phyloP scores from a whole-genome alignment of 2,888 invertebrate species.

The Scelioninae gen. 1 region DNA sequence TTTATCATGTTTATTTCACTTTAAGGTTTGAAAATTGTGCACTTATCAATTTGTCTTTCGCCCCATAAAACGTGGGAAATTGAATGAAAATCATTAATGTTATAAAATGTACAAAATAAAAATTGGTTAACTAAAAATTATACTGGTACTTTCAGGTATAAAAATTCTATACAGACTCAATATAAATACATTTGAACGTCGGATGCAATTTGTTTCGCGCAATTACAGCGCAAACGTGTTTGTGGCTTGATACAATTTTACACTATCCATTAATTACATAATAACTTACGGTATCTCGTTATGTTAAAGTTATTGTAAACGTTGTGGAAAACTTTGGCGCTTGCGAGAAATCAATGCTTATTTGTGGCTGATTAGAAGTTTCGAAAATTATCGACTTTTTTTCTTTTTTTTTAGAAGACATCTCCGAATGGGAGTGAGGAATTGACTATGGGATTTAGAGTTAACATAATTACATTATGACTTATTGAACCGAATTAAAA shows the following conservation, averaged over 20 bases:
- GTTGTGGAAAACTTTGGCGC: slow-evolving; percentile 44
- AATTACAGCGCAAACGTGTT: slow-evolving; percentile 13
- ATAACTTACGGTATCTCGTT: slow-evolving; percentile 13
- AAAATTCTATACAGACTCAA: slow-evolving; percentile 55
- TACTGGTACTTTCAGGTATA: slow-evolving; percentile 51
- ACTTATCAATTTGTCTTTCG: background rate
- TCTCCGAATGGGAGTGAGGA: no score
- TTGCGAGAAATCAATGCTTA: slow-evolving; percentile 18
- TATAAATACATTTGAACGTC: slow-evolving; percentile 49
- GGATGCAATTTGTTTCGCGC: slow-evolving; percentile 17
- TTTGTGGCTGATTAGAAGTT: background rate
- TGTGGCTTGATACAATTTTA: slow-evolving; percentile 11
- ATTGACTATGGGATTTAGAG: no score
- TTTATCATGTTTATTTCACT: background rate
- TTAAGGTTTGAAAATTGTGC: background rate
- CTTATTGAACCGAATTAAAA: no score
- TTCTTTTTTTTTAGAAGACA: no score
- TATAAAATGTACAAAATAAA: slow-evolving; percentile 51
- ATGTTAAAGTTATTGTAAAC: slow-evolving; percentile 14
- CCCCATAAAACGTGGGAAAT: background rate
- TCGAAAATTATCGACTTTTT: no score
- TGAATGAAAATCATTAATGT: slow-evolving; percentile 9
- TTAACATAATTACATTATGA: no score
- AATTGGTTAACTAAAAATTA: slow-evolving; percentile 24
- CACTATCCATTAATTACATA: slow-evolving; percentile 5